Percentiles rank a stretch among this genome's conserved stretches.
Evolutionary conservation across 2,888 invertebrate species (phyloP).

Genomic region (Sipha maydis): DNA sequence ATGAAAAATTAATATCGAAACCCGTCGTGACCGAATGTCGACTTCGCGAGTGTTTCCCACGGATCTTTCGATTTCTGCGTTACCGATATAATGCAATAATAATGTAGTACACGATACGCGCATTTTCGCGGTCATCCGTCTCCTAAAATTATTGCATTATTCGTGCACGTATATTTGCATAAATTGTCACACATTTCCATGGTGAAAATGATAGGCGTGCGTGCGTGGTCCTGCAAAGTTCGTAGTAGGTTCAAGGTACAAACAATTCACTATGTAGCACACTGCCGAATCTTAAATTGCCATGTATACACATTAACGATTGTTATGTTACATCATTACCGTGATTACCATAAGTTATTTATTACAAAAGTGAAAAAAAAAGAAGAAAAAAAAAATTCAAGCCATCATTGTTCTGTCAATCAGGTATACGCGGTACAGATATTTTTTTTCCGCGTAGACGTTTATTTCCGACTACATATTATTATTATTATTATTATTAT

Average conservation of each 20-base stretch:
- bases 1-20: conserved; percentile 43
- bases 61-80: conserved; percentile 18
- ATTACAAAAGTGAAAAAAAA: conserved; percentile 6
- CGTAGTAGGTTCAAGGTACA: too few species aligned
- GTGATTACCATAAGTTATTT: conserved; percentile 37
- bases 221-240: neutral
- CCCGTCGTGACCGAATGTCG: neutral
- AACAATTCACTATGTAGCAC: neutral
- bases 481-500: neutral
- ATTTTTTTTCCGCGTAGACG: conserved; percentile 26
- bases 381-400: neutral
- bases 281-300: conserved; percentile 14
- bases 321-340: conserved; percentile 5
- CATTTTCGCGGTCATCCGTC: neutral
- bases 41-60: conserved; percentile 25
- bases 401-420: conserved; percentile 59
- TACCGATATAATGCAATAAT: neutral
- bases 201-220: neutral
- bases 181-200: neutral
- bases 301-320: neutral
- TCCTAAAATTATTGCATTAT: neutral
- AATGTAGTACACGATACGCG: neutral
- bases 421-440: conserved; percentile 5
- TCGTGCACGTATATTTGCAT: neutral
- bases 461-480: conserved; percentile 47